These are phyloP conservation scores for Triops longicaudatus DNA, from an alignment of 1,140 invertebrate species.

Conservation along the genomic window DNA sequence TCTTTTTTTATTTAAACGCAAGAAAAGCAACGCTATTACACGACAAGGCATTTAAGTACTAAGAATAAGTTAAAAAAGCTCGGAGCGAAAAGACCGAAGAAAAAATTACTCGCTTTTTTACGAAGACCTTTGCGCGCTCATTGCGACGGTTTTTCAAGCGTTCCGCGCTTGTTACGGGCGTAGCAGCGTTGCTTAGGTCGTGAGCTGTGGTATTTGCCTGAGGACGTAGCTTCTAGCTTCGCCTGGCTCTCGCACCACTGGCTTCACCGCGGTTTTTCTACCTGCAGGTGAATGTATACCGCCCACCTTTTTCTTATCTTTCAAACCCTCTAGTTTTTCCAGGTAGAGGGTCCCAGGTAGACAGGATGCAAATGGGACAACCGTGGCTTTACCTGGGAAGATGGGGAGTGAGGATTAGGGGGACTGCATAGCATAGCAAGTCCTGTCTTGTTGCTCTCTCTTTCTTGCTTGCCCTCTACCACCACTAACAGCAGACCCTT, in stretches of 20 bases:
- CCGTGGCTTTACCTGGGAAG: not conserved
- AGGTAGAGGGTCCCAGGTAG: slow-evolving; percentile 1
- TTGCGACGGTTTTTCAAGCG: not conserved
- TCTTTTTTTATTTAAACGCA: no score
- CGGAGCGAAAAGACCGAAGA: not conserved
- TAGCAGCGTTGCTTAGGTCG: not conserved
- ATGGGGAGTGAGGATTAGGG: not conserved
- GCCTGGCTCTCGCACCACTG: not conserved
- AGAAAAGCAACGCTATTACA: no score
- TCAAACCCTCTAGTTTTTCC: not conserved
- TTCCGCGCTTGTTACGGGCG: not conserved
- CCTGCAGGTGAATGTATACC: not conserved
- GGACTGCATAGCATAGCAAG: not conserved
- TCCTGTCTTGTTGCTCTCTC: not conserved
- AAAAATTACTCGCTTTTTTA: not conserved
- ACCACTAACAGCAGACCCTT: not conserved
- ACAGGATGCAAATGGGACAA: not conserved
- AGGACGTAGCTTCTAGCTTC: not conserved
- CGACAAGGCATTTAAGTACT: no score
- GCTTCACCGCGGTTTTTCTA: not conserved
- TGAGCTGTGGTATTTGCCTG: not conserved
- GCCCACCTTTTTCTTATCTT: not conserved
- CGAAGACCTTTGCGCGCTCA: not conserved
- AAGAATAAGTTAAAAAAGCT: no score
- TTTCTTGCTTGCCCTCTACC: not conserved